Evolutionary conservation across 2,888 invertebrate species (phyloP), one percentile per base, ranked within the genome.

Genomic region (Alcis repandata): DNA sequence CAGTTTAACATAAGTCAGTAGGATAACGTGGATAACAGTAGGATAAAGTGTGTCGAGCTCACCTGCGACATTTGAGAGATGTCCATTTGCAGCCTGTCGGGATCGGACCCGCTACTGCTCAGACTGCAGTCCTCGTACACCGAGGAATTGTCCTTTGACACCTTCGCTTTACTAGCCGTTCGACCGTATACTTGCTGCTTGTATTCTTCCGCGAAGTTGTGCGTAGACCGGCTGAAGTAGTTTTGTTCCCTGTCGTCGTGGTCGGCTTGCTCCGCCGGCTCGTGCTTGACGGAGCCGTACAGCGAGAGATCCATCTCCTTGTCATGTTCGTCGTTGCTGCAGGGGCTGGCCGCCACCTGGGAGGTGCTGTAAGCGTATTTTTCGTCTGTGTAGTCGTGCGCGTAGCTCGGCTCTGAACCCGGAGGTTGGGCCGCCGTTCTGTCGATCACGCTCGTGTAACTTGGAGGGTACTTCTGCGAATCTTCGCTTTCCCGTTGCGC

Each of bases 41-140:
- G n/a, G n/a, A n/a, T n/a, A 20, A 8, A 41, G n/a, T 15, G 20
- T 11, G 38, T 2, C 2, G 17, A 2, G 19, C 66, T 73, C 59
- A 92, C 92, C 91, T 93, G 93, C 74, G 92, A 92, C 87, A 92
- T 89, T 79, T 93, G 93, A 27, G 93, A 93, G 73, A 95, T 95
- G 84, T 96, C 96, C 87, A 96, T 96, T 79, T 96, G 96, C 76
- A 96, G 88, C 76, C 96, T 91, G 75, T 96, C 96, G 1, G 96
- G 96, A 89, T 97, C 97, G 0, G 96, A 96, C 72, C 95, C 95
- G 81, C 95, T 95, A 83, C 96, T 96, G 83, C 95, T 96, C 71
- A 95, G 94, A 78, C 95, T 95, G 79, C 94, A 94, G 48, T 94
- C 95, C 71, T 94, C 94, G 69, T 92, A 94, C 60, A 92, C 92